phyloP scores from a whole-genome alignment of 2,113 vertebrate genomes.

The Hassar affinis region DNA sequence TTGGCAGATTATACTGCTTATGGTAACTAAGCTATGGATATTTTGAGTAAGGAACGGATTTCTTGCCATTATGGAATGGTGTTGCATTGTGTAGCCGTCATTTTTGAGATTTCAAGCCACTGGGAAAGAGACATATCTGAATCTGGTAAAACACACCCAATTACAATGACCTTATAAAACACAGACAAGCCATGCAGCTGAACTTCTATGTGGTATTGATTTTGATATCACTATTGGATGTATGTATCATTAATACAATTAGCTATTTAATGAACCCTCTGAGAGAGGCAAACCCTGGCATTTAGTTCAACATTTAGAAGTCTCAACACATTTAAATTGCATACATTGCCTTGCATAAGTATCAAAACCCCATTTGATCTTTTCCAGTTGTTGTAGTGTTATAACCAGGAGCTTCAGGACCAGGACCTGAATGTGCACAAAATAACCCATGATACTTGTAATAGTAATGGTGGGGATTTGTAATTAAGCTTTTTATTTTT shows the following conservation, averaged over 20 bases:
- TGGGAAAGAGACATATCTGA: not conserved
- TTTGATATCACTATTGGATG: not conserved
- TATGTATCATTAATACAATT: not conserved
- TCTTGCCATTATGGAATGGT: not conserved
- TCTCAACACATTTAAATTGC: not conserved
- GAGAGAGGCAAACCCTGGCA: not conserved
- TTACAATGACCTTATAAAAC: not conserved
- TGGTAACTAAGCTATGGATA: not conserved
- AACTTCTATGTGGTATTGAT: not conserved
- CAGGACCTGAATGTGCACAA: no score
- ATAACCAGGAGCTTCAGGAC: no score
- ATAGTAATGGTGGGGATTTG: no score
- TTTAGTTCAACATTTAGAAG: not conserved
- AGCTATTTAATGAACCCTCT: not conserved
- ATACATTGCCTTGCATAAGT: no score
- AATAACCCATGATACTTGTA: no score
- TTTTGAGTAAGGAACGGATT: not conserved
- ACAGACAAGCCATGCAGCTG: not conserved
- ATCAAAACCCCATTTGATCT: no score
- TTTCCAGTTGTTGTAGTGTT: no score
- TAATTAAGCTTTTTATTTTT: no score
- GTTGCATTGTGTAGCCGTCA: not conserved
- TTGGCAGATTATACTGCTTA: not conserved
- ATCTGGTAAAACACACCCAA: not conserved
- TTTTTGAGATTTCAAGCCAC: not conserved